phyloP scores from a whole-genome alignment of 2,888 invertebrate species.

The Phengaris alcon region DNA sequence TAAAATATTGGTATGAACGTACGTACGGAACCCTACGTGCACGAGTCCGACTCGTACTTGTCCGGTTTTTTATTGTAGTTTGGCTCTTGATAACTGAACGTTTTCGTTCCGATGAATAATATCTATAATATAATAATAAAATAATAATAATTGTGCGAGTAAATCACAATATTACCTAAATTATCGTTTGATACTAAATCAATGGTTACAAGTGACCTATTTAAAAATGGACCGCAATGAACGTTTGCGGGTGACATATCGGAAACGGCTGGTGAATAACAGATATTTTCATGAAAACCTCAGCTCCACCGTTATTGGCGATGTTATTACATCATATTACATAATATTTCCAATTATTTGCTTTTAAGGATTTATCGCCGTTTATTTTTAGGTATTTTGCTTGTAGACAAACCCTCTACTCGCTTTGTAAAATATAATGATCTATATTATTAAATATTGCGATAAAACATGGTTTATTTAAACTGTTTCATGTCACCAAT shows the following conservation, averaged over 20 bases:
- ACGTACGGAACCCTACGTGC: no score
- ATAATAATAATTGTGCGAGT: neutral
- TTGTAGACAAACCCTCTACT: no score
- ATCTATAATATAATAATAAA: no score
- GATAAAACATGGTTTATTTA: no score
- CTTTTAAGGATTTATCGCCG: neutral
- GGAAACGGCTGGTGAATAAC: neutral
- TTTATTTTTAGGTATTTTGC: neutral
- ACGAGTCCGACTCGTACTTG: no score
- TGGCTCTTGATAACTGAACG: no score
- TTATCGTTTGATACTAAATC: neutral
- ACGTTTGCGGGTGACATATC: neutral
- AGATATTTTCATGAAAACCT: slow-evolving; percentile 12
- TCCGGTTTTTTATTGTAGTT: no score
- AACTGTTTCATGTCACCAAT: no score
- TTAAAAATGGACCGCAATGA: slow-evolving; percentile 6
- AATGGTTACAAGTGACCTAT: neutral
- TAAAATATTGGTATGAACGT: no score
- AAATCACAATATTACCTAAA: neutral
- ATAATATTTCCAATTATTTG: slow-evolving; percentile 13
- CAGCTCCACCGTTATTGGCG: neutral
- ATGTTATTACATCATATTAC: neutral
- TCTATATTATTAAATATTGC: no score
- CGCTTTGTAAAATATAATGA: no score
- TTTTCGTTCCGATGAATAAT: no score